Evolutionary conservation across 1,140 invertebrate genomes (phyloP).

Genomic region (Calephelis nemesis): DNA sequence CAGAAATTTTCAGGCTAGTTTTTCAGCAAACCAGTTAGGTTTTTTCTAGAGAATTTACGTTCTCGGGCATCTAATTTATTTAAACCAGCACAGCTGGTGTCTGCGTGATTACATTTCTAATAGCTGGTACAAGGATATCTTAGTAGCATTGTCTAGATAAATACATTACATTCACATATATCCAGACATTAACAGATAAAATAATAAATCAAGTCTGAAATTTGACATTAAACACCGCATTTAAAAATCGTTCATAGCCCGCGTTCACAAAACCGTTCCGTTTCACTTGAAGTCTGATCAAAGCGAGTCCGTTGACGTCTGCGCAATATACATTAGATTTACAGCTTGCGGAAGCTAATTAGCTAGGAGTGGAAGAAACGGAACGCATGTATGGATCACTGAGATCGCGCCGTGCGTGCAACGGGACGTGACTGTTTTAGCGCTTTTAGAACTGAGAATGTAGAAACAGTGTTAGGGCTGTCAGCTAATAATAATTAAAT

Average conservation of each 20-base stretch:
- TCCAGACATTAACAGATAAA: constrained; percentile 18
- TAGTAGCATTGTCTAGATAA: too few species aligned
- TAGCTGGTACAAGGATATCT: too few species aligned
- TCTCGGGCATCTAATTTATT: too few species aligned
- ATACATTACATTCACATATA: too few species aligned
- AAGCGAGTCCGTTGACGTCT: constrained; percentile 57
- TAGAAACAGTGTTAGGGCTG: constrained; percentile 1
- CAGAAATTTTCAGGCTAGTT: too few species aligned
- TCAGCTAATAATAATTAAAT: neutral
- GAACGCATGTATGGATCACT: constrained; percentile 43
- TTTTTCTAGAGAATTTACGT: too few species aligned
- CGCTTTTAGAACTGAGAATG: constrained; percentile 28
- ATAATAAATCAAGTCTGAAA: constrained; percentile 44
- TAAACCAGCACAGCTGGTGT: too few species aligned
- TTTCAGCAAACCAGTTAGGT: too few species aligned
- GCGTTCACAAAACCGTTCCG: constrained; percentile 64
- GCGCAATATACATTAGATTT: constrained; percentile 58
- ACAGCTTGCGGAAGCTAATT: constrained; percentile 73
- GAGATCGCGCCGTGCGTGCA: constrained; percentile 44
- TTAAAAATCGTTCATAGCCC: constrained; percentile 40
- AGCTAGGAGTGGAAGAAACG: constrained; percentile 48
- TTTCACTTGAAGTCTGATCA: constrained; percentile 59
- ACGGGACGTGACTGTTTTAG: constrained; percentile 44
- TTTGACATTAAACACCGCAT: constrained; percentile 63
- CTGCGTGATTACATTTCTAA: too few species aligned